A percentile compares a stretch with the other conserved stretches of the same genome.
These are phyloP conservation scores for Mus caroli DNA, from an alignment of 2,797 vertebrate species.

Conservation along the genomic window DNA sequence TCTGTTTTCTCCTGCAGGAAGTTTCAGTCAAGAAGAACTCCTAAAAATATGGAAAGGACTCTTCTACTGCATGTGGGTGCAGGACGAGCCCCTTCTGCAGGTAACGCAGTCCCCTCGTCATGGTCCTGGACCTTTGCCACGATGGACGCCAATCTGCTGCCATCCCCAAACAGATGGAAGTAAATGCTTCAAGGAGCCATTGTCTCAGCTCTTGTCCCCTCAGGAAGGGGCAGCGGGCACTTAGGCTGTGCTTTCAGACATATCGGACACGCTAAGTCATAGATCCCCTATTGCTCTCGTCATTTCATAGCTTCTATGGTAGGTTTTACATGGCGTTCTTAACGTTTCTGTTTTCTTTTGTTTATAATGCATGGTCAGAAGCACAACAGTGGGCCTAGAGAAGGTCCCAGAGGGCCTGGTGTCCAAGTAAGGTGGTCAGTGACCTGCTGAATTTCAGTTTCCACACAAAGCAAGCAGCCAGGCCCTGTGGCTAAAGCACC, in stretches of 20 bases:
- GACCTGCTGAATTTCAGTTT: not conserved
- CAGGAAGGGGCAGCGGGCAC: not conserved
- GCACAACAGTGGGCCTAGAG: not conserved
- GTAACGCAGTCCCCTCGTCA: conserved; percentile 81
- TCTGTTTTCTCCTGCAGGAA: conserved; percentile 86
- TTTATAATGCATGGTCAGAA: not conserved
- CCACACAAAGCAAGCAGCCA: not conserved
- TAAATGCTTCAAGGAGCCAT: not conserved
- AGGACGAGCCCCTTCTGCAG: conserved; percentile 95
- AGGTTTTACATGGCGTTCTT: not conserved
- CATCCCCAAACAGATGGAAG: not conserved
- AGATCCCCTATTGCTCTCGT: not conserved
- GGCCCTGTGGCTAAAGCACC: not conserved
- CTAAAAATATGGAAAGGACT: conserved; percentile 98
- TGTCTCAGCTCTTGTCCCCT: not conserved
- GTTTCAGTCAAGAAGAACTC: conserved; percentile 94
- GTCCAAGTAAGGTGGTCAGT: not conserved
- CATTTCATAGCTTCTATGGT: not conserved
- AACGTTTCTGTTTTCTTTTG: not conserved
- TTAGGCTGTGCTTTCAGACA: conserved; percentile 5
- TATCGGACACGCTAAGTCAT: too few relatives aligned
- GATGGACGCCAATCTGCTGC: rapidly evolving
- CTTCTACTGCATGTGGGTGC: conserved; percentile 98
- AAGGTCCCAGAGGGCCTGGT: not conserved
- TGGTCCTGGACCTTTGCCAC: not conserved